Evolutionary conservation across 1,140 invertebrate species (phyloP).

Genomic region (Ladona fulva): DNA sequence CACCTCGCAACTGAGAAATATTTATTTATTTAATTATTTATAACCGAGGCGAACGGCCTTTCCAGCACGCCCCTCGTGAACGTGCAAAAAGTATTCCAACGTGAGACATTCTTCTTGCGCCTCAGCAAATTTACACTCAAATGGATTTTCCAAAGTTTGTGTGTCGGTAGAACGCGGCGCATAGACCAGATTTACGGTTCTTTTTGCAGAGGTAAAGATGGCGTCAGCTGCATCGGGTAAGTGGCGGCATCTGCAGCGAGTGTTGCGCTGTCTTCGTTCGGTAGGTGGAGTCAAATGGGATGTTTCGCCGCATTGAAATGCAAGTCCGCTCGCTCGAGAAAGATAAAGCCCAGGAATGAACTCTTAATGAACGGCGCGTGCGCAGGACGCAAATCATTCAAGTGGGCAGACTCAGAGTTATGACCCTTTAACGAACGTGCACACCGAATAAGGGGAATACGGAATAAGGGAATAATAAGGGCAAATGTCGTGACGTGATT

Average conservation of each 20-base stretch:
- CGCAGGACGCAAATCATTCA: background rate
- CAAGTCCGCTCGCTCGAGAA: background rate
- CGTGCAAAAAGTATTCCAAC: no score
- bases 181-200: background rate
- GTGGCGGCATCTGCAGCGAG: background rate
- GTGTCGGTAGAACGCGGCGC: background rate
- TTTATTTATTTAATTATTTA: no score
- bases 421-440: no score
- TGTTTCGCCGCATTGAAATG: background rate
- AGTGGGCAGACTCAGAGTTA: no score
- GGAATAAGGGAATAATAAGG: no score
- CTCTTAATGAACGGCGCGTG: background rate
- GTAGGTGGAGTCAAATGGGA: no score
- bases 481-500: no score
- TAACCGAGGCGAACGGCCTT: no score
- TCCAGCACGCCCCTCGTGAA: no score
- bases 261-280: background rate
- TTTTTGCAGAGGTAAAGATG: background rate
- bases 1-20: no score
- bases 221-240: background rate
- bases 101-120: background rate
- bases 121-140: background rate
- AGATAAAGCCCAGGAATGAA: background rate
- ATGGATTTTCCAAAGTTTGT: background rate
- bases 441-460: no score